phyloP scores from a whole-genome alignment of 2,113 vertebrate species.

The Alaudala cheleensis region DNA sequence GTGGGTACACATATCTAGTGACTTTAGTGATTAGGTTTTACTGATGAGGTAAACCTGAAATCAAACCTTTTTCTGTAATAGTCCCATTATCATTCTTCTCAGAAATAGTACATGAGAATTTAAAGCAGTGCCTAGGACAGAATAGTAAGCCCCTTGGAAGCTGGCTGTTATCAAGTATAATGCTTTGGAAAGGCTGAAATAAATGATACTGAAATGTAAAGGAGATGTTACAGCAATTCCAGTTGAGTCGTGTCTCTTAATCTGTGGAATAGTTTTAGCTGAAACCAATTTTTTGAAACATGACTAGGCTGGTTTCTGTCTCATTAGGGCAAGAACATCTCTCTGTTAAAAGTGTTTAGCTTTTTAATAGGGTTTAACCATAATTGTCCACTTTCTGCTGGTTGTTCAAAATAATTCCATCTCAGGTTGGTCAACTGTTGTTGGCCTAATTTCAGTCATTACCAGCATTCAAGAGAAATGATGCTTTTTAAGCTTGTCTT shows the following conservation, averaged over 20 bases:
- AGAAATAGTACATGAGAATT: neutral
- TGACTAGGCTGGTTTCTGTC: neutral
- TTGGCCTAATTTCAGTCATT: neutral
- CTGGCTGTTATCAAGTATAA: neutral
- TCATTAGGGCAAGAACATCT: neutral
- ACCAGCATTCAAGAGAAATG: neutral
- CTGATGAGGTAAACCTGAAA: neutral
- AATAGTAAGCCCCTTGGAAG: neutral
- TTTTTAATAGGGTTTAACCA: neutral
- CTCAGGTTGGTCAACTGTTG: neutral
- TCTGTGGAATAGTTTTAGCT: neutral
- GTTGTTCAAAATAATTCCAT: neutral
- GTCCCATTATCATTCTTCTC: neutral
- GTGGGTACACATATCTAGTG: neutral
- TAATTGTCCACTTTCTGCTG: neutral
- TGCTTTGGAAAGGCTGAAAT: neutral
- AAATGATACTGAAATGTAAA: neutral
- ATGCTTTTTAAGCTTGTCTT: slow-evolving; percentile 10
- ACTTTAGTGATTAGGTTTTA: neutral
- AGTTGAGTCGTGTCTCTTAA: neutral
- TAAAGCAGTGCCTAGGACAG: neutral
- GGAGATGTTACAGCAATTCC: neutral
- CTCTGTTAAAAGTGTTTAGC: neutral
- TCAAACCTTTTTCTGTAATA: neutral
- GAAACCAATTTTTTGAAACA: neutral